Evolutionary conservation across 2,888 invertebrate species (phyloP).

Genomic region (Ectemnius lituratus): DNA sequence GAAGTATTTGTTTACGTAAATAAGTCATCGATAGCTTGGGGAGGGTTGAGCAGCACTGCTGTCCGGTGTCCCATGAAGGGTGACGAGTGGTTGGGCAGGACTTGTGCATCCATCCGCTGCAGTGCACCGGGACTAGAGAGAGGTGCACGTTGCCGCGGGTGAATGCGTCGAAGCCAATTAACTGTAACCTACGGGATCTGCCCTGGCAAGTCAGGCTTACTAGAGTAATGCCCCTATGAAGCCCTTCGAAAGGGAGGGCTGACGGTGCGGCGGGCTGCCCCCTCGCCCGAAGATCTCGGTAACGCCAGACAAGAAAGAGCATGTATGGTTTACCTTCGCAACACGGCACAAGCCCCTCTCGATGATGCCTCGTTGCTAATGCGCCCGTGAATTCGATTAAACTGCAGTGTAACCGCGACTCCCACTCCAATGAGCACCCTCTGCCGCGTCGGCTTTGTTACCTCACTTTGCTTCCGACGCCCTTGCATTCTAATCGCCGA

Average conservation of each 20-base stretch:
- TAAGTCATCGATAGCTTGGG: no score
- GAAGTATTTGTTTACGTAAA: no score
- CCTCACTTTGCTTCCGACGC: not conserved
- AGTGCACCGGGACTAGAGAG: slow-evolving; percentile 31
- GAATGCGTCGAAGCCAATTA: slow-evolving; percentile 68
- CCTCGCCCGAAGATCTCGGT: slow-evolving; percentile 40
- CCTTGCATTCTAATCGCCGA: not conserved
- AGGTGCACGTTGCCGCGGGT: slow-evolving; percentile 48
- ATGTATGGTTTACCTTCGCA: slow-evolving; percentile 51
- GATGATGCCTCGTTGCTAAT: no score
- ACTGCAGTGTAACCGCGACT: slow-evolving; percentile 28
- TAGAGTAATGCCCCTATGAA: slow-evolving; percentile 65
- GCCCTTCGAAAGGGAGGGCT: slow-evolving; percentile 55
- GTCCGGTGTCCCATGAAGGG: not conserved
- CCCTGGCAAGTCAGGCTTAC: slow-evolving; percentile 68
- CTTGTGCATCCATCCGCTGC: slow-evolving; percentile 25
- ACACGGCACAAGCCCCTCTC: slow-evolving; percentile 37
- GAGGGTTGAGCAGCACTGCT: not conserved
- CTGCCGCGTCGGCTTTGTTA: not conserved
- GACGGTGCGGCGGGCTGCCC: slow-evolving; percentile 26
- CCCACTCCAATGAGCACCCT: slow-evolving; percentile 5
- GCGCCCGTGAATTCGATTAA: slow-evolving; percentile 53
- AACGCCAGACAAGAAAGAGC: slow-evolving; percentile 56
- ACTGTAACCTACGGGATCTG: slow-evolving; percentile 70
- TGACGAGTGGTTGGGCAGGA: slow-evolving; percentile 6